phyloP scores from a whole-genome alignment of 1,140 invertebrate species.

The Polypedilum vanderplanki region DNA sequence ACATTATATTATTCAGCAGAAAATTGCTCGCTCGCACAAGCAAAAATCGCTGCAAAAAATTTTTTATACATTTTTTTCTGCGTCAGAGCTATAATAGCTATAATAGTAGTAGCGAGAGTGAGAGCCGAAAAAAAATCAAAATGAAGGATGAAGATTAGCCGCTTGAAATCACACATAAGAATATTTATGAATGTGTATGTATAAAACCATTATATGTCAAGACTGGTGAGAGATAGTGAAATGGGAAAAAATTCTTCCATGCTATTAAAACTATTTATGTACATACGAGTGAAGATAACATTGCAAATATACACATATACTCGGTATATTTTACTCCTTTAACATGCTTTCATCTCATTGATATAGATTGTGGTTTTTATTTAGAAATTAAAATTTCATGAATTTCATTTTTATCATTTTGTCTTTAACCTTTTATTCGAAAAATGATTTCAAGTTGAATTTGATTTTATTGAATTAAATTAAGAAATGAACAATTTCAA shows the following conservation, averaged over 20 bases:
- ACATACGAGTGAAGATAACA: background rate
- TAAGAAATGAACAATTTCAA: no score
- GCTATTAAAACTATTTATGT: conserved; percentile 14
- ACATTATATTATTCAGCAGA: conserved; percentile 30
- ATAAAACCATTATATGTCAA: background rate
- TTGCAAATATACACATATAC: no score
- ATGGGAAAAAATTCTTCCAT: background rate
- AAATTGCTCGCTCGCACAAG: background rate
- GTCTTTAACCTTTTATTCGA: no score
- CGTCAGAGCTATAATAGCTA: background rate
- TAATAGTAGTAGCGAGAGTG: background rate
- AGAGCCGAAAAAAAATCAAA: background rate
- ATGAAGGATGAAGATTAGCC: conserved; percentile 17
- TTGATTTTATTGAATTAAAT: no score
- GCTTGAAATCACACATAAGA: conserved; percentile 17
- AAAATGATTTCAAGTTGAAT: no score
- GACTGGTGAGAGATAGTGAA: background rate
- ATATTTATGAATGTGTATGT: conserved; percentile 6
- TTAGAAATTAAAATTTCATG: no score
- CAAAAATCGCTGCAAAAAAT: background rate
- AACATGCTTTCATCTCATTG: no score
- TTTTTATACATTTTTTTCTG: conserved; percentile 18
- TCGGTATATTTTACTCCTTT: no score
- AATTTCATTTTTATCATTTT: no score
- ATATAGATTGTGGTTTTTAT: no score